Conservation (phyloP, 37 sponge, comb jelly and placozoan species). For the Ephydatia muelleri region DNA sequence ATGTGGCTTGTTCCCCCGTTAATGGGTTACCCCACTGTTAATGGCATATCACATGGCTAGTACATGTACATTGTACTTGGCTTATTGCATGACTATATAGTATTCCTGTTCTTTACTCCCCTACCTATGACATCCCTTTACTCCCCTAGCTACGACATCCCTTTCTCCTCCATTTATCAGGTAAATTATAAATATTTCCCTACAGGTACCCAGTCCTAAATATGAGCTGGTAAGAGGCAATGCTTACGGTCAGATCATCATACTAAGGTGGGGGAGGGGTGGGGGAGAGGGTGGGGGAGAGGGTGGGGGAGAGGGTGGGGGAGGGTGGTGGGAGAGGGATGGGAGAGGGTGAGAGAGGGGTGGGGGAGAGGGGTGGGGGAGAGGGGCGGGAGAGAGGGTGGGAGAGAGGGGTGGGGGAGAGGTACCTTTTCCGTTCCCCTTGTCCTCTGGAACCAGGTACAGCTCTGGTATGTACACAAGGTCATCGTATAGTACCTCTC, state of each 20-base stretch:
- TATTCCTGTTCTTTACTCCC: no score
- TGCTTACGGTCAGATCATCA: not conserved
- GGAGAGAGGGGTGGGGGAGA: not conserved
- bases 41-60: no score
- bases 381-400: not conserved
- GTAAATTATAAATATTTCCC: no score
- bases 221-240: not conserved
- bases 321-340: not conserved
- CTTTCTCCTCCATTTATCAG: no score
- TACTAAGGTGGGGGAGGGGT: not conserved
- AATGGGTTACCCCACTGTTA: no score
- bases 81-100: no score
- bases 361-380: not conserved
- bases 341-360: constrained; percentile 1
- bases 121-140: no score
- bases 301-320: not conserved
- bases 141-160: no score
- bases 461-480: constrained; percentile 76
- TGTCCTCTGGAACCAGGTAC: constrained; percentile 79
- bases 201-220: no score
- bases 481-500: constrained; percentile 38
- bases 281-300: not conserved
- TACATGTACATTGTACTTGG: no score
- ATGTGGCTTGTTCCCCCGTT: no score
- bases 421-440: constrained; percentile 44